phyloP scores from a whole-genome alignment of 2,113 vertebrate genomes.

The Erpornis zantholeuca region DNA sequence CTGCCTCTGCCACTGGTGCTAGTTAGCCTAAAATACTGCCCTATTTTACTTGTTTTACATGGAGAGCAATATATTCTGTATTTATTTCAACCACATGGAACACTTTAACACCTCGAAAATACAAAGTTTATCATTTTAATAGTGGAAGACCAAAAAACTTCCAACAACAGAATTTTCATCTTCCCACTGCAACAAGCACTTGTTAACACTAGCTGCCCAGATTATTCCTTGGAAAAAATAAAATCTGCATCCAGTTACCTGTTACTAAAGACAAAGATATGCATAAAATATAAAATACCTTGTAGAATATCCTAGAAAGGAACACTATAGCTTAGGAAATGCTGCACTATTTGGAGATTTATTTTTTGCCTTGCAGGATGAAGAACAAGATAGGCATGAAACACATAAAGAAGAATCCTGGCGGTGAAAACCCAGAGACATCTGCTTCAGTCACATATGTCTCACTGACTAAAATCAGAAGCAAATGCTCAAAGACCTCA shows the following conservation, averaged over 20 bases:
- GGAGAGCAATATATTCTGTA: not conserved
- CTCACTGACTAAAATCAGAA: not conserved
- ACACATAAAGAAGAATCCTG: not conserved
- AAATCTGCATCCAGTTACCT: not conserved
- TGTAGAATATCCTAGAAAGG: not conserved
- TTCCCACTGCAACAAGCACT: not conserved
- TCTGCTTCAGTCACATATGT: conserved; percentile 18
- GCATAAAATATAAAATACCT: not conserved
- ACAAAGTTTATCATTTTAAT: not conserved
- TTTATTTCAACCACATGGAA: not conserved
- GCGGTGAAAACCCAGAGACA: not conserved
- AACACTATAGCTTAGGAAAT: not conserved
- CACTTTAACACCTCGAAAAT: not conserved
- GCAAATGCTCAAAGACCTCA: conserved; percentile 24
- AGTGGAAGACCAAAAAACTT: not conserved
- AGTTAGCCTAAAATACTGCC: not conserved
- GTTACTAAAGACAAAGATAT: not conserved
- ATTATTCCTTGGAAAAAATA: not conserved
- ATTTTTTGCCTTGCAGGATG: not conserved
- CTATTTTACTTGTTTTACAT: not conserved
- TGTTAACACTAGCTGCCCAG: not conserved
- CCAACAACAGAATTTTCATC: not conserved
- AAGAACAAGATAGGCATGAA: conserved; percentile 19
- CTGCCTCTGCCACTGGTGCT: not conserved
- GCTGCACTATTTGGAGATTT: not conserved